Percentiles rank a stretch among this genome's conserved stretches.
Conservation (phyloP, 1,140 invertebrate genomes). For the Panagrolaimus sp. region DNA sequence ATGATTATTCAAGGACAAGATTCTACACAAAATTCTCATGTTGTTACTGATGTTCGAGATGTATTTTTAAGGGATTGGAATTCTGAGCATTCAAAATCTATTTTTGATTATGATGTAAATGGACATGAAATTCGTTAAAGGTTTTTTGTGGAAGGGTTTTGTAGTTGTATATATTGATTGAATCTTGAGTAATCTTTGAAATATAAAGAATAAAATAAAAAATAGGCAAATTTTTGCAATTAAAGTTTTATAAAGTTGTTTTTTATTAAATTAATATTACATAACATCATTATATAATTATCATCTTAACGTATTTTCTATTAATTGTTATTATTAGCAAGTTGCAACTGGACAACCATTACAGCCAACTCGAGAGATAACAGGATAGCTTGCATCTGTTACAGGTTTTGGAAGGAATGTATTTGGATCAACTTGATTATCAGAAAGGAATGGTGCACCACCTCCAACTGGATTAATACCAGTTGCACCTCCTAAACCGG, state of each 20-base stretch:
- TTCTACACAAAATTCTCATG: background rate
- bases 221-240: background rate
- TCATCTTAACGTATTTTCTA: background rate
- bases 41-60: slow-evolving; percentile 29
- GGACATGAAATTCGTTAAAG: too few relatives aligned
- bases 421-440: background rate
- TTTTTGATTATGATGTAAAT: slow-evolving; percentile 15
- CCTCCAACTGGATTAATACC: background rate
- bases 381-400: background rate
- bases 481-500: background rate
- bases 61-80: slow-evolving; percentile 31
- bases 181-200: too few relatives aligned
- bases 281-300: background rate
- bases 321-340: background rate
- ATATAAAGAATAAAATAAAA: too few relatives aligned
- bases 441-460: background rate
- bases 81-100: slow-evolving; percentile 25
- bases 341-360: background rate
- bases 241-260: background rate
- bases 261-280: background rate
- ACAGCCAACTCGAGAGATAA: background rate
- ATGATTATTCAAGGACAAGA: slow-evolving; percentile 41
- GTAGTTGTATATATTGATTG: too few relatives aligned
- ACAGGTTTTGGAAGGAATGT: background rate
- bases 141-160: too few relatives aligned